These are phyloP conservation scores for Cossypha heuglini DNA, from an alignment of 2,797 vertebrate species.

Conservation along the genomic window DNA sequence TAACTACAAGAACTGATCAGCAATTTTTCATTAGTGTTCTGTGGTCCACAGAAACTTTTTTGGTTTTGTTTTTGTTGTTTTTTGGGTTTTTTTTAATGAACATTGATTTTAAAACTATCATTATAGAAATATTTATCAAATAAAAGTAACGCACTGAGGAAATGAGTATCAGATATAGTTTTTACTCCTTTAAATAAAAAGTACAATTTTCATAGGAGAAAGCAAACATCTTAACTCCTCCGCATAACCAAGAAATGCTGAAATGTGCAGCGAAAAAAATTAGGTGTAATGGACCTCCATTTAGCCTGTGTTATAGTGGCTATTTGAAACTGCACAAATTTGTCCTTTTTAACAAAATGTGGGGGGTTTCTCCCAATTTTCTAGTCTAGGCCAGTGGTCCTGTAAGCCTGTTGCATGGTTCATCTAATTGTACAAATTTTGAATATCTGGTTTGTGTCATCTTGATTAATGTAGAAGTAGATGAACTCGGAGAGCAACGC, in stretches of 20 bases:
- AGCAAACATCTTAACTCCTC: neutral
- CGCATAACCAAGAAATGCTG: neutral
- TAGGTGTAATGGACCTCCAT: neutral
- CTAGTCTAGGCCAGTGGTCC: neutral
- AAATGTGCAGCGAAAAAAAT: neutral
- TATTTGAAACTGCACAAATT: neutral
- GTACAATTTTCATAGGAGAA: fast-evolving
- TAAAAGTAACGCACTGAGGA: neutral
- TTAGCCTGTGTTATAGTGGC: neutral
- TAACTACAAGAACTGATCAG: neutral
- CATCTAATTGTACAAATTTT: neutral
- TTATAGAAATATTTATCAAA: neutral
- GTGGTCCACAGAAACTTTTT: neutral
- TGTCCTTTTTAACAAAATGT: neutral
- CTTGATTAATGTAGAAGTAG: neutral
- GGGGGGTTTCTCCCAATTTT: neutral
- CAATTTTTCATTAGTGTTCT: neutral
- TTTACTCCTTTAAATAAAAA: neutral
- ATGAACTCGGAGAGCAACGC: neutral
- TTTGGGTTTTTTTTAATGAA: neutral
- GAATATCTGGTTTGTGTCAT: neutral
- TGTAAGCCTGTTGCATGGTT: neutral
- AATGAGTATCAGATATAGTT: neutral
- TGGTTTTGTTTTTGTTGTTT: no score
- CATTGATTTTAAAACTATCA: neutral